Percentiles rank a stretch among this genome's conserved stretches.
These are phyloP conservation scores for Nesoenas mayeri DNA, from an alignment of 2,113 vertebrate species.

Conservation along the genomic window DNA sequence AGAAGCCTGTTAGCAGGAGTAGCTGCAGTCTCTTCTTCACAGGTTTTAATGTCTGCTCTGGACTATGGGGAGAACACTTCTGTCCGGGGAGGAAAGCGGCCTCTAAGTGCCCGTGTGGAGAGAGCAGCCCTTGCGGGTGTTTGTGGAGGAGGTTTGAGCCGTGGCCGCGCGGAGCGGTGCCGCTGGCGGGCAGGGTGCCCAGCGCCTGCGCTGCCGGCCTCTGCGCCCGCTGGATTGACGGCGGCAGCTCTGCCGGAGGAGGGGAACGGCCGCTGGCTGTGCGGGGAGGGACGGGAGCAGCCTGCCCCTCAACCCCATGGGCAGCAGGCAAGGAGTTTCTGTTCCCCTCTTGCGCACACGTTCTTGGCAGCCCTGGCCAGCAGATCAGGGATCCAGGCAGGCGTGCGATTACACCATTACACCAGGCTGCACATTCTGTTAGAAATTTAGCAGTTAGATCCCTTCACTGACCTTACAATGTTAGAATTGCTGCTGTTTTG, in stretches of 20 bases:
- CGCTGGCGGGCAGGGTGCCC: neutral
- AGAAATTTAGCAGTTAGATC: neutral
- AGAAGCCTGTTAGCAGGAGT: neutral
- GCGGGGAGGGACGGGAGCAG: neutral
- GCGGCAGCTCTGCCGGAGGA: constrained; percentile 4
- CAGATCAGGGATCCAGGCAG: neutral
- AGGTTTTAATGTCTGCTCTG: neutral
- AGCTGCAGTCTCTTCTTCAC: neutral
- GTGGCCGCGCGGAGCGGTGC: neutral
- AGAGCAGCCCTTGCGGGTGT: neutral
- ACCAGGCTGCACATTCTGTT: neutral
- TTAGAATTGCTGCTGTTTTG: neutral
- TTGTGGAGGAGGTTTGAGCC: neutral
- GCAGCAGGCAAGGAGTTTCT: neutral
- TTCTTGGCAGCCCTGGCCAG: neutral
- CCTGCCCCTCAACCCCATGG: neutral
- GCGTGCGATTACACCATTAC: neutral
- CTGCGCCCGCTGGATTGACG: neutral
- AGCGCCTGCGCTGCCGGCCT: neutral
- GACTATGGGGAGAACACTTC: neutral
- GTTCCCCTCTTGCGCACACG: neutral
- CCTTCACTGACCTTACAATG: neutral
- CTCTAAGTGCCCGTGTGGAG: neutral
- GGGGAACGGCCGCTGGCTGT: constrained; percentile 17
- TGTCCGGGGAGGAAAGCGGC: neutral